Evolutionary conservation across 2,797 vertebrate genomes (phyloP).

Genomic region (Eulemur albifrons): DNA sequence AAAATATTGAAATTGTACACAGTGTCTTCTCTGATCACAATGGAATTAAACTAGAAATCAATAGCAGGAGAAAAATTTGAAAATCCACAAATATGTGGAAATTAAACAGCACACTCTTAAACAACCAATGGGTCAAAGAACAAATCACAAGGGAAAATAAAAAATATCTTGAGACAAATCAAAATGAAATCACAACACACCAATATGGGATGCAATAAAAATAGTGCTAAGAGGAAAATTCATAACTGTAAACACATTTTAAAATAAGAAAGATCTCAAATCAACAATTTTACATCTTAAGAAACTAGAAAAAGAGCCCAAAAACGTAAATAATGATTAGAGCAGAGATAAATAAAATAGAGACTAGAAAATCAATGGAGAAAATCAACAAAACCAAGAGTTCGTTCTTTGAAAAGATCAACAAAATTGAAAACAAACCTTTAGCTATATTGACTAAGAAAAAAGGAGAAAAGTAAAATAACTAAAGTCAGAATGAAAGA

Average conservation of each 20-base stretch:
- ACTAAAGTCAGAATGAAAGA: background rate
- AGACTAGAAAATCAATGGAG: background rate
- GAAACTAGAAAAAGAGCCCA: background rate
- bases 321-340: background rate
- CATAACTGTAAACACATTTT: background rate
- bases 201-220: background rate
- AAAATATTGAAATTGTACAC: background rate
- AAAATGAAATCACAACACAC: background rate
- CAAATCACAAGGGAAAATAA: background rate
- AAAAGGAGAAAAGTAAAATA: background rate
- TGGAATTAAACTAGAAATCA: background rate
- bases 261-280: background rate
- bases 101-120: background rate
- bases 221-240: background rate
- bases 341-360: background rate
- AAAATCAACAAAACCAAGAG: background rate
- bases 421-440: background rate
- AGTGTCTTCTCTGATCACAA: background rate
- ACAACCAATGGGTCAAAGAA: background rate
- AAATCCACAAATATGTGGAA: background rate
- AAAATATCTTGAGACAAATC: background rate
- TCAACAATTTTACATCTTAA: background rate
- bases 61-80: background rate
- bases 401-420: background rate
- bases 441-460: background rate